Base-by-base conservation (phyloP, 30 jellyfish, hydroid and myxozoan species). In the Aurelia sp. region DNA sequence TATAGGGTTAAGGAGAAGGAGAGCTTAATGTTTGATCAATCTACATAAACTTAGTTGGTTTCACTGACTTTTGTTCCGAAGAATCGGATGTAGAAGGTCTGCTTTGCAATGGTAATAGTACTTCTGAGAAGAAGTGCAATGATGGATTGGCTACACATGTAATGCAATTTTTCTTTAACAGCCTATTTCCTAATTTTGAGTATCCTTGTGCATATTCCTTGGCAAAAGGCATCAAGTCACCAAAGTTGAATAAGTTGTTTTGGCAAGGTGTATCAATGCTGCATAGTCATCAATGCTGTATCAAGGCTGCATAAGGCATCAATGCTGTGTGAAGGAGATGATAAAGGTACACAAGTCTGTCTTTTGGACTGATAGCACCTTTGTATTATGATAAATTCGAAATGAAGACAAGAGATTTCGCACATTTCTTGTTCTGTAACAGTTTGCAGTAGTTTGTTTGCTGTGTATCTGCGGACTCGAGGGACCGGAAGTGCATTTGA, bases 181-280 rank as follows among this genome's bases (percentile, higher is more conserved):
- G 81, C 62, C 38, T 69, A 27, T 69, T 33, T 38, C 4, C 22
- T 8, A 69, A 50, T 50, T 69, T 69, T 38, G 55, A 41, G 19
- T 38, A 30, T 40, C 81, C 81, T 31, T 69, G 81, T 69, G 81
- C 63, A 16, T 40, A 69, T 30, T 69, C 38, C 17, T 40, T 30
- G 13, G 38, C 81, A 69, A 69, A 69, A 21, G 81, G 81, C 4
- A 18, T 69, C 38, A 13, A 19, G 13, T 15, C 63, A 5, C 62
- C 24, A 9, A 69, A 58, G 17, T 38, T 33, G 60, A 69, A 69
- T 33, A 15, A 69, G 38, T 38, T 69, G 60, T 40, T 69, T 38
- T 69, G 63, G 61, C 63, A 69, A 69, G 81, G 81, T 11, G 61
- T 69, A 38, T 69, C 81, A 30, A 30, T 69, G 81, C 61, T 69